A percentile compares a stretch with the other conserved stretches of the same genome.
Evolutionary conservation across 37 sponge, comb jelly and placozoan species (phyloP).

Genomic region (Mnemiopsis leidyi): DNA sequence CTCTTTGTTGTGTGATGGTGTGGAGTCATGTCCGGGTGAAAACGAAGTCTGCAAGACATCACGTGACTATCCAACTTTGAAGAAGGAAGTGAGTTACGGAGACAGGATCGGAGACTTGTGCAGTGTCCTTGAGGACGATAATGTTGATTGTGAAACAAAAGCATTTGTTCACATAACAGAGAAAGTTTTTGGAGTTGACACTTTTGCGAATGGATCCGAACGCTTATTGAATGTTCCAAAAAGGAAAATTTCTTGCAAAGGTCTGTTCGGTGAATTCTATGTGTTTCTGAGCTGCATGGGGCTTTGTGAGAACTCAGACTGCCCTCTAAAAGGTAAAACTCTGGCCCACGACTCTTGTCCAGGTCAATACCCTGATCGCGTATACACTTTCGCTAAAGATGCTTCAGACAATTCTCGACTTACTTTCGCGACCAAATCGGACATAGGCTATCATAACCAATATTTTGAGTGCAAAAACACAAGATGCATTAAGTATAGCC

Average conservation of each 20-base stretch:
- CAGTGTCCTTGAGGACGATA: background rate
- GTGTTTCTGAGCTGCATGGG: background rate
- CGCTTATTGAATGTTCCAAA: background rate
- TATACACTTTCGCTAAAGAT: background rate
- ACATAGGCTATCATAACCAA: background rate
- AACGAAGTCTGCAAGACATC: background rate
- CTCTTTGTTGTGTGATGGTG: background rate
- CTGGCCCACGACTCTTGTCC: background rate
- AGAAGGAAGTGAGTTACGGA: background rate
- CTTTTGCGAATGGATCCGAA: too few species aligned
- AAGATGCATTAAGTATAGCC: background rate
- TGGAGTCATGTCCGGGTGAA: background rate
- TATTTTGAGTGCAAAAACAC: background rate
- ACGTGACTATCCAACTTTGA: background rate
- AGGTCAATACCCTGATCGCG: slow-evolving; percentile 18
- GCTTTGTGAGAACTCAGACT: background rate
- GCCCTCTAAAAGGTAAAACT: background rate
- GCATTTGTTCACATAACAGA: background rate
- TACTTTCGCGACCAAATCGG: background rate
- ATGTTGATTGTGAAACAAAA: background rate
- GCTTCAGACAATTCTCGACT: background rate
- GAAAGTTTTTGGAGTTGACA: slow-evolving; percentile 4
- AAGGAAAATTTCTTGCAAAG: background rate
- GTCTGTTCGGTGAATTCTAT: background rate
- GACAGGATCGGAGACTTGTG: background rate